Evolutionary conservation across 37 sponge, comb jelly and placozoan genomes (phyloP).

Genomic region (Tethya wilhelma): DNA sequence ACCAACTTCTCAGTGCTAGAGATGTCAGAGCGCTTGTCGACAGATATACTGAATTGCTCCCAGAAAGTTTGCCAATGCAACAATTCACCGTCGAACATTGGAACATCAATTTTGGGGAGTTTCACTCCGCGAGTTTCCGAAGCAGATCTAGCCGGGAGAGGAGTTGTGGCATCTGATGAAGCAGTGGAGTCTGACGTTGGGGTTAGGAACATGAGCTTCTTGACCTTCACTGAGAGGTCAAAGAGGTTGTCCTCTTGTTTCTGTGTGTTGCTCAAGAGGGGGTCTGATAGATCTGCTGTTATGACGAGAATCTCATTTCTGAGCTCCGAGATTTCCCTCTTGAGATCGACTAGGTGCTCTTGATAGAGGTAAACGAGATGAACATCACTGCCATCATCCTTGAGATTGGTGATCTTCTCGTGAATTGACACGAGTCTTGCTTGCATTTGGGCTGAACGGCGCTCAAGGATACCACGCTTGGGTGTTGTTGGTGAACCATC

Average conservation of each 20-base stretch:
- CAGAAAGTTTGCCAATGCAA: slow-evolving; percentile 39
- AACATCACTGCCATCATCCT: slow-evolving; percentile 5
- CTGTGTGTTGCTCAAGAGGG: slow-evolving; percentile 2
- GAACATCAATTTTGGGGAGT: slow-evolving; percentile 42
- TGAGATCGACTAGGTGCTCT: slow-evolving; percentile 30
- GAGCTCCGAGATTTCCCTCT: slow-evolving; percentile 38
- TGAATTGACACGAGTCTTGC: slow-evolving; percentile 7
- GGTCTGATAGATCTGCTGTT: slow-evolving; percentile 1
- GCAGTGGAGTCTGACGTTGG: not conserved
- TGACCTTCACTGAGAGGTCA: slow-evolving; percentile 6
- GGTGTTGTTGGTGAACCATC: not conserved
- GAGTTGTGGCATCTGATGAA: slow-evolving; percentile 3
- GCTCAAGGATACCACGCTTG: slow-evolving; percentile 6
- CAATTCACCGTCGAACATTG: slow-evolving; percentile 32
- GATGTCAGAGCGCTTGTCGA: slow-evolving; percentile 26
- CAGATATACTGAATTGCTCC: slow-evolving; percentile 33
- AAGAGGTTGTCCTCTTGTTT: slow-evolving; percentile 23
- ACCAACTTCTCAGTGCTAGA: slow-evolving; percentile 39
- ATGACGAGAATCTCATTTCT: slow-evolving; percentile 13
- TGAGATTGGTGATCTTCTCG: slow-evolving; percentile 9
- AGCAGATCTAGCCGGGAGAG: not conserved
- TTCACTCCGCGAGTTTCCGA: slow-evolving; percentile 17
- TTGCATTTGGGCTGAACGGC: slow-evolving; percentile 5
- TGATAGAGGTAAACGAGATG: slow-evolving; percentile 26
- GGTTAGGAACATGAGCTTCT: slow-evolving; percentile 13